These are phyloP conservation scores for Gymnothorax javanicus DNA, from an alignment of 2,797 vertebrate species.

Conservation along the genomic window DNA sequence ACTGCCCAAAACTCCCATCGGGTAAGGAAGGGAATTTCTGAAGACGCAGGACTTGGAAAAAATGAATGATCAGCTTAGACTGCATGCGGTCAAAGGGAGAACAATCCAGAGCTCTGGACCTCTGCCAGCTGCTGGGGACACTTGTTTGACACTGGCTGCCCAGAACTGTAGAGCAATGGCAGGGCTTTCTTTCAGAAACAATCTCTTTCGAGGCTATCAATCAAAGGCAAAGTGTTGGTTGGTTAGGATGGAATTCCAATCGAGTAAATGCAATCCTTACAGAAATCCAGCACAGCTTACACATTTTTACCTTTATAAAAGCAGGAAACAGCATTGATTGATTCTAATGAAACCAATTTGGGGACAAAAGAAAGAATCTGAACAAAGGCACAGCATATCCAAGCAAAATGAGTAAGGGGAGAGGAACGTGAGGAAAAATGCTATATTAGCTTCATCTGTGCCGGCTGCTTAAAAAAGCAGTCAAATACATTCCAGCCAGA, in stretches of 20 bases:
- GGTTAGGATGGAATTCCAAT: too few relatives aligned
- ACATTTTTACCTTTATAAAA: neutral
- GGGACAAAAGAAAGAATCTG: neutral
- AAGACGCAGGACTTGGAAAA: neutral
- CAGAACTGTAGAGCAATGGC: slow-evolving; percentile 6
- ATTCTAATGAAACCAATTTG: neutral
- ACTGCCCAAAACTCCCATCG: neutral
- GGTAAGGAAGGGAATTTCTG: neutral
- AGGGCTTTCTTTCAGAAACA: neutral
- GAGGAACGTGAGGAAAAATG: neutral
- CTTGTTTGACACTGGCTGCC: neutral
- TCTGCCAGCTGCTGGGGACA: slow-evolving; percentile 17
- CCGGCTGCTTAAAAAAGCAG: neutral
- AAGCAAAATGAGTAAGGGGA: neutral
- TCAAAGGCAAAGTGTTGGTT: neutral
- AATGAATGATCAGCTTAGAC: neutral
- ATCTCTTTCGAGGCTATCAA: neutral
- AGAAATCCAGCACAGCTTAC: neutral
- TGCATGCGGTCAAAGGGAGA: slow-evolving; percentile 23
- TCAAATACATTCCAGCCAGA: neutral
- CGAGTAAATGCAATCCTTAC: neutral
- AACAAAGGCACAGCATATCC: neutral
- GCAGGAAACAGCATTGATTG: neutral
- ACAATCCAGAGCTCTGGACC: slow-evolving; percentile 14
- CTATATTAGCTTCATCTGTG: neutral